Base-by-base conservation (phyloP, 1,140 invertebrate species). In the Scaptodrosophila lebanonensis region DNA sequence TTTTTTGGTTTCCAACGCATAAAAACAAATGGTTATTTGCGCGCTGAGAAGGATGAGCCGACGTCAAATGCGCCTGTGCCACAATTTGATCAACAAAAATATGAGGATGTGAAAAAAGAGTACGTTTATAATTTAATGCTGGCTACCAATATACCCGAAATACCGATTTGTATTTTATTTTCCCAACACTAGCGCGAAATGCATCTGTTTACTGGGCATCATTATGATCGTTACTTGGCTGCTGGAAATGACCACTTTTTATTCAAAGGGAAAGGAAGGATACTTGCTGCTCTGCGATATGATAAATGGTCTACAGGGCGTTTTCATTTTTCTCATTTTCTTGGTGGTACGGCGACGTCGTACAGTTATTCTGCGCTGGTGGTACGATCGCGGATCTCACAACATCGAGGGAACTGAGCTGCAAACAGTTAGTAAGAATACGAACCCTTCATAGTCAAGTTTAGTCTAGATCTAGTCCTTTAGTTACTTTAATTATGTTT, bases 1-100 rank as follows among this genome's bases (percentile, higher is more conserved):
- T 86, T 86, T 39, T 86, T 86, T 53, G 84, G 84, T 1, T 86
- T 86, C 47, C 84, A 85, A 75, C 84, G 76, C 30, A 60, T 83
- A 11, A 76, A 72, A 42, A 57, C 43, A 11, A 54, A 59, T 35
- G 62, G 53, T 2, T 64, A 66, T 30, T 18, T 32, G 30, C 47
- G 38, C 12, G 47, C 64, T 11, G 54, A 61, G 6, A 67, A 69
- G 9, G 43, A 47, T 8, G 25, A 18, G 1, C 1, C 43, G 2
- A 4, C 17, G 3, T 13, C 2, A 4, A 38, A 38, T 13, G 17
- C 7, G 15, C 11, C 40, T 7, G 27, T n/a, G 16, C 5, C 30
- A n/a, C 7, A 56, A 11, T 83, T 83, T 16, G 82, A 86, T 58
- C 52, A 76, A 15, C 40, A 84, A 11, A 79, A 83, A 35, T 86